phyloP scores from a whole-genome alignment of 2,113 vertebrate genomes.

The Rhadina sibilatrix region DNA sequence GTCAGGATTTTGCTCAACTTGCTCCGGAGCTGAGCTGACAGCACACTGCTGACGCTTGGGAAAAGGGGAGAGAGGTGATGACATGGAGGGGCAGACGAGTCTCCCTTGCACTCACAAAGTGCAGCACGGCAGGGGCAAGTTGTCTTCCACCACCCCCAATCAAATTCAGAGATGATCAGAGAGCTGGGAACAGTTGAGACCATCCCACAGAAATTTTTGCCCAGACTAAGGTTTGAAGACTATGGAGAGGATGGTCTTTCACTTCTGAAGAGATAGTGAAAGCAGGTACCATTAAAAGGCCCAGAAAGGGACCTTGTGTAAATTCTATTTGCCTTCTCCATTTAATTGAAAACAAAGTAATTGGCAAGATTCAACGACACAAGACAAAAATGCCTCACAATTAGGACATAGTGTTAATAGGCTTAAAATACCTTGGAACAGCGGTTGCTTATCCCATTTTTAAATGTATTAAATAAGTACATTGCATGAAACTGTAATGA shows the following conservation, averaged over 20 bases:
- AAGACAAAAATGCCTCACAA: neutral
- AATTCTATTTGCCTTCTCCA: neutral
- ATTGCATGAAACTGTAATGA: neutral
- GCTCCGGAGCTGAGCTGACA: neutral
- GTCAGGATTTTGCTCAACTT: neutral
- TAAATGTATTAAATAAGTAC: neutral
- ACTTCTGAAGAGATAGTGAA: neutral
- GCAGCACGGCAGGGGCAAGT: neutral
- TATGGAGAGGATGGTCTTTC: neutral
- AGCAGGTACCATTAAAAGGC: neutral
- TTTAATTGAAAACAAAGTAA: neutral
- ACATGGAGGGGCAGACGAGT: accelerated
- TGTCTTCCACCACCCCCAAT: neutral
- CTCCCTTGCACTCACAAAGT: accelerated
- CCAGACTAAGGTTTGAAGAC: neutral
- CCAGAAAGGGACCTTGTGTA: neutral
- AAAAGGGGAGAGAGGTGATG: neutral
- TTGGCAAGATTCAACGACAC: neutral
- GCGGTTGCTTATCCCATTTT: neutral
- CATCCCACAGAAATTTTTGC: neutral
- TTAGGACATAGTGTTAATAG: neutral
- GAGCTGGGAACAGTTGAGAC: neutral
- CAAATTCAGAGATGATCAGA: neutral
- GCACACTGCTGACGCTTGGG: neutral
- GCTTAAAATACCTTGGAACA: neutral